A percentile compares a stretch with the other conserved stretches of the same genome.
phyloP scores from a whole-genome alignment of 2,113 vertebrate genomes.

The Protomyctophum bolini region DNA sequence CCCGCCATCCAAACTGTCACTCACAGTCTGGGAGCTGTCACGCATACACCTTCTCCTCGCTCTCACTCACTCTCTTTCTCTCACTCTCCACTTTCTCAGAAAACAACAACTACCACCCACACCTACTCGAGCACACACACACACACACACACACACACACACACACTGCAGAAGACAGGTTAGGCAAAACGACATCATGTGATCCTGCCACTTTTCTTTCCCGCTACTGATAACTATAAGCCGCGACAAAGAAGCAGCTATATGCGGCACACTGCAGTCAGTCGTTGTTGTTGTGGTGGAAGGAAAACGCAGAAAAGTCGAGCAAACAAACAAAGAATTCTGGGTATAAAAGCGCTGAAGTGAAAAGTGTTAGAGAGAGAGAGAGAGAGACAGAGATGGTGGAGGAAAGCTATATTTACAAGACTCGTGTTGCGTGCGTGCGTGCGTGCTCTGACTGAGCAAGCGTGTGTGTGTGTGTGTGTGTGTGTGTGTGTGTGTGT shows the following conservation, averaged over 20 bases:
- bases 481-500: too few species aligned
- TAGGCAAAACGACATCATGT: slow-evolving; percentile 39
- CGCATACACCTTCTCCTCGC: slow-evolving; percentile 23
- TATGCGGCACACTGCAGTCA: not conserved
- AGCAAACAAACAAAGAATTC: slow-evolving; percentile 28
- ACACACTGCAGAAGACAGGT: slow-evolving; percentile 5
- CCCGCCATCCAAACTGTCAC: too few species aligned
- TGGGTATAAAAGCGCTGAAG: not conserved
- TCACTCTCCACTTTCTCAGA: slow-evolving; percentile 7
- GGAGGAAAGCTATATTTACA: slow-evolving; percentile 1
- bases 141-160: not conserved
- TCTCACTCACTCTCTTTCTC: slow-evolving; percentile 21
- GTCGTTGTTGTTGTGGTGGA: slow-evolving; percentile 16
- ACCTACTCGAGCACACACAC: not conserved
- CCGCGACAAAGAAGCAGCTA: slow-evolving; percentile 54
- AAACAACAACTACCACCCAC: slow-evolving; percentile 14
- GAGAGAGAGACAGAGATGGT: slow-evolving; percentile 12
- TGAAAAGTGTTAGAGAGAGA: not conserved
- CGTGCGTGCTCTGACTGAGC: too few species aligned
- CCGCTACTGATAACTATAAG: slow-evolving; percentile 59
- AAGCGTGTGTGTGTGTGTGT: too few species aligned
- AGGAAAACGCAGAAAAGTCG: slow-evolving; percentile 36
- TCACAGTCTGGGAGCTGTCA: too few species aligned
- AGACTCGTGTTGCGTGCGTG: not conserved
- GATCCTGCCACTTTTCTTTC: slow-evolving; percentile 58